Percentiles rank a stretch among this genome's conserved stretches.
Evolutionary conservation across 2,888 invertebrate genomes (phyloP).

Genomic region (Caenorhabditis sinica): DNA sequence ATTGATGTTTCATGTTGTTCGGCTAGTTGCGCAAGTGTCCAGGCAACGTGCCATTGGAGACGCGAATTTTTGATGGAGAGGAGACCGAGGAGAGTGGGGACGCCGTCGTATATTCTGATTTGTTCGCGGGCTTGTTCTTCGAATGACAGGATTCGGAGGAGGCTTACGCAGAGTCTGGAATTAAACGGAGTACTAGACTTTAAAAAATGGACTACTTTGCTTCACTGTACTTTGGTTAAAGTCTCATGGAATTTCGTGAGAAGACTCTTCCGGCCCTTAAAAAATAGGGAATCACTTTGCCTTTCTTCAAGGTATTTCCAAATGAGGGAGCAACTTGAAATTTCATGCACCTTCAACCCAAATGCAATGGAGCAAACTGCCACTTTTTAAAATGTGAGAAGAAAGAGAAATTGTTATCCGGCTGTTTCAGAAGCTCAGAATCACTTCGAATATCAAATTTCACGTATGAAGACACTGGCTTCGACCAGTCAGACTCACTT

Average conservation of each 20-base stretch:
- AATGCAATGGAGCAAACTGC: no score
- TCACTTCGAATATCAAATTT: no score
- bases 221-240: not conserved
- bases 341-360: no score
- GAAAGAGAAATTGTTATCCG: no score
- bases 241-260: no score
- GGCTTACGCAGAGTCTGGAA: conserved; percentile 72
- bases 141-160: conserved; percentile 74
- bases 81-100: conserved; percentile 81
- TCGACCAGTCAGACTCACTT: no score
- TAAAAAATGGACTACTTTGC: not conserved
- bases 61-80: conserved; percentile 84
- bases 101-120: conserved; percentile 77
- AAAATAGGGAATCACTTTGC: no score
- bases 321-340: no score
- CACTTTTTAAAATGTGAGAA: no score
- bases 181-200: not conserved
- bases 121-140: conserved; percentile 76
- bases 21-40: conserved; percentile 85
- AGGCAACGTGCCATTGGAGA: conserved; percentile 85
- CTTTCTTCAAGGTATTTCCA: no score
- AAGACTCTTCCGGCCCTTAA: no score
- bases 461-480: no score
- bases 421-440: not conserved
- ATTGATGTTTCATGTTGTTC: conserved; percentile 84